phyloP scores from a whole-genome alignment of 2,797 vertebrate species.

The Chaetodon trifasciatus region DNA sequence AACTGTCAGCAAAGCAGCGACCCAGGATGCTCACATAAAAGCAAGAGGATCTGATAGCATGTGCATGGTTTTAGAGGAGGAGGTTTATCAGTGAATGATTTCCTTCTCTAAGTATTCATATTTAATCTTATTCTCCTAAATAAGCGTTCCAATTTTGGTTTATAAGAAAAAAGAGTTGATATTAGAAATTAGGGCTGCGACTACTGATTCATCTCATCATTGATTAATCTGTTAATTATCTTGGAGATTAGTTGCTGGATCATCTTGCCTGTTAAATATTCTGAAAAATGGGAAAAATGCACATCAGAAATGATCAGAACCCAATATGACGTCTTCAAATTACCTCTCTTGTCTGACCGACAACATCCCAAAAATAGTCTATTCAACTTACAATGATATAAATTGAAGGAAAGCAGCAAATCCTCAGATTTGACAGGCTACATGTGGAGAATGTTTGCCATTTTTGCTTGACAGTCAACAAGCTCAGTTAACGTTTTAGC shows the following conservation, averaged over 20 bases:
- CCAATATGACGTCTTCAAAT: not conserved
- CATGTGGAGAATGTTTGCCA: not conserved
- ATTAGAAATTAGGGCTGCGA: not conserved
- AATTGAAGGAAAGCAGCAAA: conserved; percentile 3
- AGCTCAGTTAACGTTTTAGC: not conserved
- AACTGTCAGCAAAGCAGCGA: conserved; percentile 43
- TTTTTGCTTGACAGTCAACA: not conserved
- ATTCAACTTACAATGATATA: not conserved
- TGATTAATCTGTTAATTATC: not conserved
- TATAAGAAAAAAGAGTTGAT: conserved; percentile 2
- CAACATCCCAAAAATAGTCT: not conserved
- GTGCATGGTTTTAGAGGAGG: conserved; percentile 28
- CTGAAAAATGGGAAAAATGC: not conserved
- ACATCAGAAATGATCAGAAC: not conserved
- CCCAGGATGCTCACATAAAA: conserved; percentile 31
- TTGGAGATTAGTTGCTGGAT: not conserved
- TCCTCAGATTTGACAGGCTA: not conserved
- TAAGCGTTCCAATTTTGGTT: conserved; percentile 6
- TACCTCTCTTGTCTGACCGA: not conserved
- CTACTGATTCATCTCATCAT: not conserved
- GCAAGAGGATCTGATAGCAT: conserved; percentile 40
- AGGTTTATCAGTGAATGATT: conserved; percentile 49
- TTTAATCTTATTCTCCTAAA: conserved; percentile 17
- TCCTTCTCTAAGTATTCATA: not conserved
- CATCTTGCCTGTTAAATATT: not conserved